phyloP scores from a whole-genome alignment of 2,888 invertebrate genomes.

The Belgica antarctica region DNA sequence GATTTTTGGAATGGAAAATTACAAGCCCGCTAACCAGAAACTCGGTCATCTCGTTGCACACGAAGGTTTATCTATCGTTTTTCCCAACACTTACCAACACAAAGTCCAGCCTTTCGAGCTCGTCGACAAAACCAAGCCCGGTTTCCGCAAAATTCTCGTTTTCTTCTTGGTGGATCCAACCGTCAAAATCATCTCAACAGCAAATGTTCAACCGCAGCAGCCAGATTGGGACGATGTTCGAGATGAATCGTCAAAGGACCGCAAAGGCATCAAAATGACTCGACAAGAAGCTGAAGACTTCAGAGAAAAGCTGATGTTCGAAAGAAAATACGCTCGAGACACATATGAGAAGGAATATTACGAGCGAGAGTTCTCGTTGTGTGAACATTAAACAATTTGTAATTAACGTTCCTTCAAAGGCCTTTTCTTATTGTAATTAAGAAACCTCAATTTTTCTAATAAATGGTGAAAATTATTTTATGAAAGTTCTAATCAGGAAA shows the following conservation, averaged over 20 bases:
- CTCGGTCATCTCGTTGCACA: background rate
- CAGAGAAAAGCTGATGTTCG: background rate
- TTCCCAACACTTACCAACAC: constrained; percentile 11
- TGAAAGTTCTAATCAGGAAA: no score
- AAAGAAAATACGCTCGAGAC: background rate
- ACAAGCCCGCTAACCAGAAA: background rate
- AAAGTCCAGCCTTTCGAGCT: background rate
- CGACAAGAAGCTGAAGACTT: background rate
- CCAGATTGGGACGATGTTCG: background rate
- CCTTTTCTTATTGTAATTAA: no score
- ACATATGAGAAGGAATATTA: background rate
- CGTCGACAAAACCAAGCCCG: background rate
- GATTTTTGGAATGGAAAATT: background rate
- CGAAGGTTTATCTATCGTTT: background rate
- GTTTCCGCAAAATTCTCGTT: background rate
- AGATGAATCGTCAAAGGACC: background rate
- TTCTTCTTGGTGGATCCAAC: constrained; percentile 13
- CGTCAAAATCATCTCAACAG: background rate
- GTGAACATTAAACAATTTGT: background rate
- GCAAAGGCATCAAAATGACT: background rate
- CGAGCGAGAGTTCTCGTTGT: constrained; percentile 1
- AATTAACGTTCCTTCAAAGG: no score
- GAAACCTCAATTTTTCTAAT: background rate
- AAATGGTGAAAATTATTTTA: no score
- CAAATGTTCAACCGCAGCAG: background rate